A percentile compares a stretch with the other conserved stretches of the same genome.
Conservation (phyloP, 2,888 invertebrate species). For the Agrypnus murinus region DNA sequence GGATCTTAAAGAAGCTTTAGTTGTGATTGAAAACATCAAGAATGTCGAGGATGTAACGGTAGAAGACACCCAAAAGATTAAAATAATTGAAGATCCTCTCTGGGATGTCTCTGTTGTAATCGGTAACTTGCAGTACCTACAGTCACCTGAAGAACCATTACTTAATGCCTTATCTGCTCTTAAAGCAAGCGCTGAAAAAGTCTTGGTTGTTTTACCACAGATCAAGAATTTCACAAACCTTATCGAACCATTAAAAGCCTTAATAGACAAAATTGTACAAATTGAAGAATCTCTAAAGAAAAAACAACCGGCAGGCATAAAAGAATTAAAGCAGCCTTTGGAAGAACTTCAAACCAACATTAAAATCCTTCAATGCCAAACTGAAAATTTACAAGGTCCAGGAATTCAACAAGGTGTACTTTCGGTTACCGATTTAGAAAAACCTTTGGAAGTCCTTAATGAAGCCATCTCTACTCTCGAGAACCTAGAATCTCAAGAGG, state of each 20-base stretch:
- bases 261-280: constrained; percentile 23
- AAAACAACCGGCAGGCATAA: background rate
- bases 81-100: constrained; percentile 32
- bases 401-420: constrained; percentile 46
- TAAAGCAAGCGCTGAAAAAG: constrained; percentile 1
- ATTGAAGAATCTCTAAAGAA: constrained; percentile 11
- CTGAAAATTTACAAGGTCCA: constrained; percentile 7
- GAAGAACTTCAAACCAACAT: constrained; percentile 30
- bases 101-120: constrained; percentile 49
- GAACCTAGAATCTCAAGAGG: too few species aligned
- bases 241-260: constrained; percentile 39
- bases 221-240: constrained; percentile 21
- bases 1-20: constrained; percentile 21
- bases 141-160: background rate
- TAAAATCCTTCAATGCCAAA: background rate
- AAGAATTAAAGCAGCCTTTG: constrained; percentile 37
- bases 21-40: background rate
- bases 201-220: constrained; percentile 11
- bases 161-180: constrained; percentile 27
- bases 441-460: constrained; percentile 26
- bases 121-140: constrained; percentile 44
- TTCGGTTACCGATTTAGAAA: constrained; percentile 47
- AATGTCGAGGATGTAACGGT: constrained; percentile 18
- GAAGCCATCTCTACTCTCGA: background rate
- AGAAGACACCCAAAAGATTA: constrained; percentile 30